Evolutionary conservation across 2,888 invertebrate species (phyloP).

Genomic region (Apodemia duryi): DNA sequence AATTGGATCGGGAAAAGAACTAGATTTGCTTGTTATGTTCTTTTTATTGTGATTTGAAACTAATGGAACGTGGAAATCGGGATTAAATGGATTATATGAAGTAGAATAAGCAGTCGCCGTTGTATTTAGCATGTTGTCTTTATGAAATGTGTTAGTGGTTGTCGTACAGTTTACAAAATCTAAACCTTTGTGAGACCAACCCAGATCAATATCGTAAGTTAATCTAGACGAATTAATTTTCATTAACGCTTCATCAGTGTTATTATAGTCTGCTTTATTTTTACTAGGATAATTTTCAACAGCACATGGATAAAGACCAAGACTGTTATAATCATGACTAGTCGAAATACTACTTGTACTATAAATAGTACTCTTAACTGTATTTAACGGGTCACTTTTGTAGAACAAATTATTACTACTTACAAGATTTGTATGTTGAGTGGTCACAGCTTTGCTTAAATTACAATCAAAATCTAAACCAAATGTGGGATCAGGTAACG

Average conservation of each 20-base stretch:
- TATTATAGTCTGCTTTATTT: slow-evolving; percentile 61
- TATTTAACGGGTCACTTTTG: slow-evolving; percentile 63
- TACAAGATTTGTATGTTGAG: slow-evolving; percentile 47
- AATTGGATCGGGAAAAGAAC: slow-evolving; percentile 60
- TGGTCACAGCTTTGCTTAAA: slow-evolving; percentile 51
- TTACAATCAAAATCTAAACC: slow-evolving; percentile 66
- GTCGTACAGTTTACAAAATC: slow-evolving; percentile 68
- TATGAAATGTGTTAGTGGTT: slow-evolving; percentile 52
- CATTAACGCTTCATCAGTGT: slow-evolving; percentile 69
- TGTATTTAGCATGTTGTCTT: slow-evolving; percentile 61
- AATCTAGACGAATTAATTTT: slow-evolving; percentile 68
- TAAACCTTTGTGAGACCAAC: slow-evolving; percentile 72
- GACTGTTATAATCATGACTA: slow-evolving; percentile 65
- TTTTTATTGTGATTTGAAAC: slow-evolving; percentile 58
- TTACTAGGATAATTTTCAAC: slow-evolving; percentile 69
- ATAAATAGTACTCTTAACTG: slow-evolving; percentile 64
- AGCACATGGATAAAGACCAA: slow-evolving; percentile 70
- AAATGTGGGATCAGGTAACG: slow-evolving; percentile 53
- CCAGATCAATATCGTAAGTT: slow-evolving; percentile 71
- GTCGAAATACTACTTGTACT: slow-evolving; percentile 69
- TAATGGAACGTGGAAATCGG: slow-evolving; percentile 68
- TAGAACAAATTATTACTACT: slow-evolving; percentile 62
- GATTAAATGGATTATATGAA: slow-evolving; percentile 68
- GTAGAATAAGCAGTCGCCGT: slow-evolving; percentile 55
- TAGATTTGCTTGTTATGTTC: slow-evolving; percentile 52